These are phyloP conservation scores for Sorex araneus DNA, from an alignment of 2,113 vertebrate genomes.

Conservation along the genomic window DNA sequence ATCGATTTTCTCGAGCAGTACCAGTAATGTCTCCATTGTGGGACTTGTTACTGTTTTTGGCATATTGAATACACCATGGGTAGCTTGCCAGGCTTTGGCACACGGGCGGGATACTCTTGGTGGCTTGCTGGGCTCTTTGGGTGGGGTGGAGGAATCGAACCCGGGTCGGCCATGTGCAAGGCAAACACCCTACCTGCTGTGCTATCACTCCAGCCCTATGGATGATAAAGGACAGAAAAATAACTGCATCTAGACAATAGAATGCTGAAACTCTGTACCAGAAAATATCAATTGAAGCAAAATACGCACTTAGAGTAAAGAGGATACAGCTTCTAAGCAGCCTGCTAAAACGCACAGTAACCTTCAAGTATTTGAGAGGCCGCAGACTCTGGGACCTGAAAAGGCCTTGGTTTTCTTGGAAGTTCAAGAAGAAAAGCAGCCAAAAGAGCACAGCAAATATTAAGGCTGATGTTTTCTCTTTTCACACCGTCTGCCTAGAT, in stretches of 20 bases:
- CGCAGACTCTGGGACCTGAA: slow-evolving; percentile 46
- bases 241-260: neutral
- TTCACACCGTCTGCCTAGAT: neutral
- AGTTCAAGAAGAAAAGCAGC: neutral
- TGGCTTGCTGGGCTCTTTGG: too few relatives aligned
- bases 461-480: neutral
- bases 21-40: too few relatives aligned
- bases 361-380: neutral
- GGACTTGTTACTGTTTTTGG: too few relatives aligned
- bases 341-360: neutral
- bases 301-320: neutral
- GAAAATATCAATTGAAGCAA: neutral
- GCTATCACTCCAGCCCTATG: too few relatives aligned
- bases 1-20: too few relatives aligned
- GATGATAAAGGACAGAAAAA: neutral
- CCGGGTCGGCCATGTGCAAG: too few relatives aligned
- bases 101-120: too few relatives aligned
- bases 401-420: slow-evolving; percentile 33
- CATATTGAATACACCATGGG: too few relatives aligned
- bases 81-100: too few relatives aligned
- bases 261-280: slow-evolving; percentile 36
- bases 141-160: too few relatives aligned
- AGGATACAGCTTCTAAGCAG: neutral
- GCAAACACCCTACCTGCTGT: too few relatives aligned
- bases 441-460: slow-evolving; percentile 17